Base-by-base conservation (phyloP, 2,888 invertebrate species). In the Choristoneura rosaceana region DNA sequence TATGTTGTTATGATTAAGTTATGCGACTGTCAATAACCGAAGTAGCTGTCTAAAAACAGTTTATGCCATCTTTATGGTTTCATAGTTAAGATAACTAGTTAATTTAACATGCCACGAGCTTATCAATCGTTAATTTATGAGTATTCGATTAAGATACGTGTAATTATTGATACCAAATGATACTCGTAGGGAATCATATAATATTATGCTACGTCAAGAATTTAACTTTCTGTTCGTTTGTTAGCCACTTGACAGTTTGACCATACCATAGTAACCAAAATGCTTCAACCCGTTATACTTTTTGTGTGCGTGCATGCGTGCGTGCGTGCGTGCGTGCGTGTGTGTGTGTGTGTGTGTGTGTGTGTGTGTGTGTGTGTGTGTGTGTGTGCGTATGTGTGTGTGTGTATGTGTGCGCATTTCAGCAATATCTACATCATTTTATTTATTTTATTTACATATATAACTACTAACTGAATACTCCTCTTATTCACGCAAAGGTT, bases 121-220 rank as follows among this genome's bases (percentile, higher is more conserved):
- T 38, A 61, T 61, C 61, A 3, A 10, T 9, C 43, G 25, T 61
- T 62, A 62, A 62, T 62, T 62, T 62, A 62, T 14, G 45, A 33
- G 33, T 25, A 15, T 45, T 12, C 8, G 17, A 45, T 45, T 25
- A 62, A 25, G 43, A 17, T 12, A 25, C 12, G 17, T 10, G 5
- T 55, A 4, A 55, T 55, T 25, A 43, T 43, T 4, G 41, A 41
- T 61, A 61, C n/a, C 17, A 7, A 61, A 61, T 61, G 43, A 43
- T 61, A 43, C 9, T 7, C 15, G 3, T 61, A 3, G 38, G 25
- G 7, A 43, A 25, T 43, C 61, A 12, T 14, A 25, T n/a, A 25
- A 25, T 25, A 25, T 25, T 25, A 12, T 14, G 5, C 25, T 17
- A 17, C 12, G 7, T 38, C 60, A 41, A 9, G 9, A 17, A 9